A percentile compares a stretch with the other conserved stretches of the same genome.
phyloP scores from a whole-genome alignment of 2,888 invertebrate species.

The Agapetus fuscipes region DNA sequence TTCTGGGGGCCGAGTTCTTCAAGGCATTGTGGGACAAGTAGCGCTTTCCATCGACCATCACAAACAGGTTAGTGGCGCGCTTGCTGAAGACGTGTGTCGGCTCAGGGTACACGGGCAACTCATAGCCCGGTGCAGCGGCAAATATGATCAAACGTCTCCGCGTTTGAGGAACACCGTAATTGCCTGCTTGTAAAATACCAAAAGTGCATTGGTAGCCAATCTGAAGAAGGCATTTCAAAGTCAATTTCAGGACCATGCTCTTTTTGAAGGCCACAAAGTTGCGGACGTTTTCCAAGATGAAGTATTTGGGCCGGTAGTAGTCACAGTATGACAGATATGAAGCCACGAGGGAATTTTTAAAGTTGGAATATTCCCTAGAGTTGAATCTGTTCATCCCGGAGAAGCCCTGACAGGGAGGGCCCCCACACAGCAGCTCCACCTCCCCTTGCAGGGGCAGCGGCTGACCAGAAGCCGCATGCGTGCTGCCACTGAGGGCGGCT shows the following conservation, averaged over 20 bases:
- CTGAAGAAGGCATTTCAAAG: slow-evolving; percentile 60
- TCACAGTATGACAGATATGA: slow-evolving; percentile 78
- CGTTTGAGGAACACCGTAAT: slow-evolving; percentile 78
- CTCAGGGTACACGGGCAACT: slow-evolving; percentile 67
- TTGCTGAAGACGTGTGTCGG: slow-evolving; percentile 69
- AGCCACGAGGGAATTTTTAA: slow-evolving; percentile 77
- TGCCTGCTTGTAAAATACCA: slow-evolving; percentile 78
- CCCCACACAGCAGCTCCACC: slow-evolving; percentile 76
- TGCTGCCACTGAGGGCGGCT: slow-evolving; percentile 54
- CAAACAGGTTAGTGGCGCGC: slow-evolving; percentile 30
- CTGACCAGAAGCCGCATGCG: slow-evolving; percentile 40
- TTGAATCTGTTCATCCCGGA: slow-evolving; percentile 86
- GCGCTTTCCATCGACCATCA: slow-evolving; percentile 39
- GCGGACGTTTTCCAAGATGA: slow-evolving; percentile 76
- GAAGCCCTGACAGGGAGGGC: slow-evolving; percentile 85
- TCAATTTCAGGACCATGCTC: slow-evolving; percentile 71
- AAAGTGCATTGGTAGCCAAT: slow-evolving; percentile 87
- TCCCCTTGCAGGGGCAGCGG: slow-evolving; percentile 65
- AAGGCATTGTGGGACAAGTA: slow-evolving; percentile 47
- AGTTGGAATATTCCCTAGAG: slow-evolving; percentile 71
- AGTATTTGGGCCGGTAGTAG: slow-evolving; percentile 73
- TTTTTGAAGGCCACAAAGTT: slow-evolving; percentile 79
- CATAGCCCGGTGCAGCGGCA: slow-evolving; percentile 72
- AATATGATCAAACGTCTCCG: slow-evolving; percentile 67
- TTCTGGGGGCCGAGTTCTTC: slow-evolving; percentile 61